phyloP scores from a whole-genome alignment of 2,797 vertebrate genomes.

The Podargus strigoides region DNA sequence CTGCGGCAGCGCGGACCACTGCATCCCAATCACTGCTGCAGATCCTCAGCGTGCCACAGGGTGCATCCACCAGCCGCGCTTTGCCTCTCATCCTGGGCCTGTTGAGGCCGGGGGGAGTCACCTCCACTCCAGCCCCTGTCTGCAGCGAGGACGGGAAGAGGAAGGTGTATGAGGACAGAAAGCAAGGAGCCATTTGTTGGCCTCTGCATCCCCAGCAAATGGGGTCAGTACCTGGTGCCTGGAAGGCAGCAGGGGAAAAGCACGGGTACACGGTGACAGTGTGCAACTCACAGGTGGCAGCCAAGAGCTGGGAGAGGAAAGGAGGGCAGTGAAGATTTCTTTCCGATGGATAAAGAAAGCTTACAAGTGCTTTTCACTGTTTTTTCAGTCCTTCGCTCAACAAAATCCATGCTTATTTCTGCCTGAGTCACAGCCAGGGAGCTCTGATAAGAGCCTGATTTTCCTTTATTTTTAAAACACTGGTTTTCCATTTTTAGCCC shows the following conservation, averaged over 20 bases:
- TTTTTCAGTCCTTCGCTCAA: not conserved
- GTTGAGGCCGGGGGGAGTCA: not conserved
- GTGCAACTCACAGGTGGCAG: slow-evolving; percentile 26
- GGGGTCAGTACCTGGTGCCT: not conserved
- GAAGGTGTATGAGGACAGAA: not conserved
- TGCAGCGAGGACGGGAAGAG: not conserved
- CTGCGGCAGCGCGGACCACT: accelerated
- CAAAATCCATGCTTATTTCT: not conserved
- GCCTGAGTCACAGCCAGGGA: not conserved
- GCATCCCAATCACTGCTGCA: accelerated
- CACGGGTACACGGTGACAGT: not conserved
- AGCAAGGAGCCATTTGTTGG: not conserved
- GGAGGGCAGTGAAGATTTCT: not conserved
- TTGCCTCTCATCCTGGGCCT: not conserved
- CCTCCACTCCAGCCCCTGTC: not conserved
- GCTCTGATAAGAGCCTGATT: not conserved
- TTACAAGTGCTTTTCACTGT: not conserved
- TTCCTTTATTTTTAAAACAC: not conserved
- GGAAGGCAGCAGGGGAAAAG: not conserved
- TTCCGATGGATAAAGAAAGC: not conserved
- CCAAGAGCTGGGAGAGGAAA: slow-evolving; percentile 19
- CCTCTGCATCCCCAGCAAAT: not conserved
- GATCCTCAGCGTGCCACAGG: not conserved
- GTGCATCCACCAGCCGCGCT: not conserved
- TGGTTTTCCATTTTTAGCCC: not conserved